These are phyloP conservation scores for Geotrupes spiniger DNA, from an alignment of 2,888 invertebrate species.

Conservation along the genomic window DNA sequence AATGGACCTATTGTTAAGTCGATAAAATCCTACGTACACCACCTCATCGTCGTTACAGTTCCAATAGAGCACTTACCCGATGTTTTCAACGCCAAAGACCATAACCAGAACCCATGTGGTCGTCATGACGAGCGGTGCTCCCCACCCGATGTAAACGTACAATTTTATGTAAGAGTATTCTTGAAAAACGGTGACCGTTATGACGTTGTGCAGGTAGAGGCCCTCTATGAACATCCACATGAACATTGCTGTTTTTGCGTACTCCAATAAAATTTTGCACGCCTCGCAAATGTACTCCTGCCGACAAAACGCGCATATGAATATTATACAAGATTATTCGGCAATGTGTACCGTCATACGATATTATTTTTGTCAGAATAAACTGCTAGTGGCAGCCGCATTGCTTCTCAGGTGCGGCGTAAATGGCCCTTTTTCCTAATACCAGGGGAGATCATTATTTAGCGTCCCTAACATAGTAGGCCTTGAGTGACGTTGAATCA, in stretches of 20 bases:
- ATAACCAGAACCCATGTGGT: constrained; percentile 65
- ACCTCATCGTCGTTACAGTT: too few species aligned
- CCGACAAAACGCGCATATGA: neutral
- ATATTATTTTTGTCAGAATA: too few species aligned
- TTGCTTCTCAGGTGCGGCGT: too few species aligned
- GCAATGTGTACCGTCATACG: too few species aligned
- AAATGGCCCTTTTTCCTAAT: too few species aligned
- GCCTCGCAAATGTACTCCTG: constrained; percentile 80
- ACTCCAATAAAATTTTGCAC: constrained; percentile 79
- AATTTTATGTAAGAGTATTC: constrained; percentile 62
- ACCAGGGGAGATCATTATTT: too few species aligned
- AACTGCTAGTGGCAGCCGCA: too few species aligned
- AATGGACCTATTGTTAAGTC: too few species aligned
- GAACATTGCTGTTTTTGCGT: constrained; percentile 86
- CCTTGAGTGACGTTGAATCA: too few species aligned
- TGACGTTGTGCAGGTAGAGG: constrained; percentile 80
- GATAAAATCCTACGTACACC: too few species aligned
- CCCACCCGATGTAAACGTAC: constrained; percentile 71
- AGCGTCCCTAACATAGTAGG: too few species aligned
- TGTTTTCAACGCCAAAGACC: constrained; percentile 35
- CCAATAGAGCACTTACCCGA: constrained; percentile 35
- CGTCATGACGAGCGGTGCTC: constrained; percentile 66
- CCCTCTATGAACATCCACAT: constrained; percentile 98
- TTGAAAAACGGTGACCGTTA: constrained; percentile 72
- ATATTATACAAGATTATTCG: neutral